Percentiles rank a stretch among this genome's conserved stretches.
phyloP scores from a whole-genome alignment of 2,888 invertebrate species.

The Lysandra coridon region DNA sequence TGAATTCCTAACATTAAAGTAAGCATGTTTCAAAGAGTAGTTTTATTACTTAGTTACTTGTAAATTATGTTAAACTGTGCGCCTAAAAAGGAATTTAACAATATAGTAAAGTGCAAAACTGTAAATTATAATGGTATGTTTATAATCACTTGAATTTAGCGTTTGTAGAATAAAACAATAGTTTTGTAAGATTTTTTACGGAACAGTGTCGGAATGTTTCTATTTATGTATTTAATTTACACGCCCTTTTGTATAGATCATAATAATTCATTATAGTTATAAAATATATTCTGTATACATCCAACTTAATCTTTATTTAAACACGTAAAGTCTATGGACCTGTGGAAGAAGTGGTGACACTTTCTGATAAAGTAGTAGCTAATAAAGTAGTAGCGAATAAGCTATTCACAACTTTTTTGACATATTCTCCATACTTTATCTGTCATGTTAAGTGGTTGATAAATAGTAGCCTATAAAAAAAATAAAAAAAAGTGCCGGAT shows the following conservation, averaged over 20 bases:
- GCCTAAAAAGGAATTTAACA: constrained; percentile 4
- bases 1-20: background rate
- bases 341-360: no score
- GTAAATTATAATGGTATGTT: constrained; percentile 31
- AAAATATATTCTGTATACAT: background rate
- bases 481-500: no score
- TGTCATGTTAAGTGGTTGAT: no score
- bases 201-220: constrained; percentile 12
- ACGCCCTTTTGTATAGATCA: background rate
- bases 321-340: no score
- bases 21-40: background rate
- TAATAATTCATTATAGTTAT: background rate
- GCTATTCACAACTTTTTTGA: no score
- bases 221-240: constrained; percentile 23
- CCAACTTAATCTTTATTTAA: background rate
- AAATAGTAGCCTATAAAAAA: no score
- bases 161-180: constrained; percentile 3
- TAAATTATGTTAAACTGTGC: background rate
- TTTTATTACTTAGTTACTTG: background rate
- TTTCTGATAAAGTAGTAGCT: no score
- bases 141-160: constrained; percentile 17
- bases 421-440: no score
- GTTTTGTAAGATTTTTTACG: constrained; percentile 20
- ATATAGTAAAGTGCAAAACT: constrained; percentile 42
- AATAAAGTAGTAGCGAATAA: no score